Percentiles rank a stretch among this genome's conserved stretches.
These are phyloP conservation scores for Ctenodactylus gundi DNA, from an alignment of 2,113 vertebrate genomes.

Conservation along the genomic window DNA sequence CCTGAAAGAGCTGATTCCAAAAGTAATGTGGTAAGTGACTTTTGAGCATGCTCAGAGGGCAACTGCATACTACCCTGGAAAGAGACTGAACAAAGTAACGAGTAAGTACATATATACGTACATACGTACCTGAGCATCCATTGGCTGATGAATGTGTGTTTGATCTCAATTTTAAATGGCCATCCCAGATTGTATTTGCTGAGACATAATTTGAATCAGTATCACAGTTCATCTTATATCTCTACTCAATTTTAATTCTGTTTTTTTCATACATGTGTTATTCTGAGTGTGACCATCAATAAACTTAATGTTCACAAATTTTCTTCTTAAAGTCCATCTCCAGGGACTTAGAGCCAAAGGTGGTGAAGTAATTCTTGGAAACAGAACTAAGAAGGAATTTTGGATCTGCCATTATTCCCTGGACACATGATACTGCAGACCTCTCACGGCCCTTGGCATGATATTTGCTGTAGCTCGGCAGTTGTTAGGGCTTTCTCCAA, in stretches of 20 bases:
- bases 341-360: not conserved
- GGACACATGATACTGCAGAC: not conserved
- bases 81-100: not conserved
- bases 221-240: not conserved
- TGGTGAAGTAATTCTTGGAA: not conserved
- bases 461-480: rapidly evolving
- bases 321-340: not conserved
- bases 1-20: not conserved
- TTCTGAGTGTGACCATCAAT: not conserved
- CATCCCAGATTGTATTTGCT: not conserved
- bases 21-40: not conserved
- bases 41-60: not conserved
- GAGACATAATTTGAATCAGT: not conserved
- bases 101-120: not conserved
- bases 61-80: not conserved
- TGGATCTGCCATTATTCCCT: not conserved
- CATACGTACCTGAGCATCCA: not conserved
- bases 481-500: not conserved
- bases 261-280: not conserved
- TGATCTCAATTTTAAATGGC: not conserved
- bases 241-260: not conserved
- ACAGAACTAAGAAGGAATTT: not conserved
- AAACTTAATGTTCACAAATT: not conserved
- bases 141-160: not conserved
- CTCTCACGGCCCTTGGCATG: rapidly evolving